Evolutionary conservation across 1,140 invertebrate species (phyloP).

Genomic region (Zophobas morio): DNA sequence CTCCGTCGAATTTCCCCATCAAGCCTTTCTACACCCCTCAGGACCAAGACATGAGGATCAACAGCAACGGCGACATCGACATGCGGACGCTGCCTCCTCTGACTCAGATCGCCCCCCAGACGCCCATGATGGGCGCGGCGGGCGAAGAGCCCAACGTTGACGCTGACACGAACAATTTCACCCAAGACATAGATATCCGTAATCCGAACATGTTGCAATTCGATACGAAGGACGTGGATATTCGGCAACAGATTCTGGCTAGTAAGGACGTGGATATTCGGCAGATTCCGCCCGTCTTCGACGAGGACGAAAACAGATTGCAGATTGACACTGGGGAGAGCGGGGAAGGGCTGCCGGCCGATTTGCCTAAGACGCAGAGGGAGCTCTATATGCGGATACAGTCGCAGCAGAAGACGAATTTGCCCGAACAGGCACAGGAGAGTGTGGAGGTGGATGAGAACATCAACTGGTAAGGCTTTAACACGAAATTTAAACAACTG

Average conservation of each 20-base stretch:
- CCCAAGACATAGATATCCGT: constrained; percentile 60
- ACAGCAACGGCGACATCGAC: constrained; percentile 66
- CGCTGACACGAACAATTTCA: constrained; percentile 14
- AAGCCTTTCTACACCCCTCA: constrained; percentile 57
- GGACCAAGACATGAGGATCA: constrained; percentile 66
- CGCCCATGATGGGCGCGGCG: background rate
- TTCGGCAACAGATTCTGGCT: constrained; percentile 46
- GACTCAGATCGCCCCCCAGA: constrained; percentile 14
- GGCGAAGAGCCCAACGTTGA: constrained; percentile 1
- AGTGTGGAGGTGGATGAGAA: constrained; percentile 76
- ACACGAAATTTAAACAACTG: too few species aligned
- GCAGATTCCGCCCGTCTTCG: constrained; percentile 64
- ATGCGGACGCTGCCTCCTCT: constrained; percentile 63
- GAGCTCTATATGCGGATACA: constrained; percentile 80
- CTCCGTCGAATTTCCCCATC: constrained; percentile 41
- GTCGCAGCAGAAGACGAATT: constrained; percentile 74
- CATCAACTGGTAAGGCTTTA: too few species aligned
- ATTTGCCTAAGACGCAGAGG: constrained; percentile 78
- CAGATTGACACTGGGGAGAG: constrained; percentile 51
- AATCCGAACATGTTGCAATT: constrained; percentile 45
- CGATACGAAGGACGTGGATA: constrained; percentile 52
- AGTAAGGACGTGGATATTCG: constrained; percentile 71
- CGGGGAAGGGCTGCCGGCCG: constrained; percentile 65
- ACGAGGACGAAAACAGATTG: constrained; percentile 53
- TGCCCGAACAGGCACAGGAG: constrained; percentile 68